Evolutionary conservation across 2,888 invertebrate genomes (phyloP).

Genomic region (Platypus cylindrus): DNA sequence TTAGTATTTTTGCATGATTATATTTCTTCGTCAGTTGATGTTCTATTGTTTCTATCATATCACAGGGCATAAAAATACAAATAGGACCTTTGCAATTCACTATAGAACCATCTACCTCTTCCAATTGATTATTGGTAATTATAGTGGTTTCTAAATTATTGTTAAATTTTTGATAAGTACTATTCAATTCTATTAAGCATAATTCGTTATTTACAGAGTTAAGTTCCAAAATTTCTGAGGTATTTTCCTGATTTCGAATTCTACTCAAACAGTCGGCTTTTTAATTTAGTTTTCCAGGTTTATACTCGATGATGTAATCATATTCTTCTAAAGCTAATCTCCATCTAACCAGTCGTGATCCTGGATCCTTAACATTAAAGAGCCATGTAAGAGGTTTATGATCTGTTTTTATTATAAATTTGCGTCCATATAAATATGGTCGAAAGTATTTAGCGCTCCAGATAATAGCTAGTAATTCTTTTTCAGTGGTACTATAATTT

Average conservation of each 20-base stretch:
- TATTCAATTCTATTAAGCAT: no score
- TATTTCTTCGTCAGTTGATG: no score
- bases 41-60: no score
- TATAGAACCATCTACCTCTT: no score
- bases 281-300: conserved; percentile 7
- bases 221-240: no score
- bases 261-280: conserved; percentile 6
- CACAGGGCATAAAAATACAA: no score
- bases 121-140: no score
- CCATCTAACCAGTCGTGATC: conserved; percentile 28
- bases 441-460: conserved; percentile 22
- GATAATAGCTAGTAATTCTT: conserved; percentile 21
- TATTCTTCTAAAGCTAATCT: conserved; percentile 24
- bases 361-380: conserved; percentile 28
- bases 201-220: no score
- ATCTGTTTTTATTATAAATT: conserved; percentile 30
- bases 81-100: no score
- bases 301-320: conserved; percentile 11
- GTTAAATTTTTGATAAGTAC: no score
- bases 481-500: conserved; percentile 20
- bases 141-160: no score
- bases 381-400: conserved; percentile 29
- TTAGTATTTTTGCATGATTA: no score
- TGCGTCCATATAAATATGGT: conserved; percentile 22
- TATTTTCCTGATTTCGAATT: conserved; percentile 4